Conservation (phyloP, 2,888 invertebrate genomes). For the Megaustenia siamemsis region DNA sequence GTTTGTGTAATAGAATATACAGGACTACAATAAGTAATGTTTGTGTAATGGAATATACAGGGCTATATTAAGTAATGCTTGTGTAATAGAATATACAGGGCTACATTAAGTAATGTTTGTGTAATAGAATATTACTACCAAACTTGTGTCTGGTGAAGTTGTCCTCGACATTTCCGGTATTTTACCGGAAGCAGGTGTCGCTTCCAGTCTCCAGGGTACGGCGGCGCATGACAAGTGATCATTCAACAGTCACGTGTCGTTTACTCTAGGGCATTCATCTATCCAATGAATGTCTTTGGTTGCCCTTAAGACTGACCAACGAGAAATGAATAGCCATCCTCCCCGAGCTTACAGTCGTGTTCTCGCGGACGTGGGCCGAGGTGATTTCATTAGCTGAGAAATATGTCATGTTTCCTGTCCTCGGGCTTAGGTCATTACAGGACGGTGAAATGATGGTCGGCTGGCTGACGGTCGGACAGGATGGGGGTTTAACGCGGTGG, state of each 20-base stretch:
- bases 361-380: neutral
- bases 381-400: neutral
- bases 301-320: neutral
- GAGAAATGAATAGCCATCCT: neutral
- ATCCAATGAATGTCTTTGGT: neutral
- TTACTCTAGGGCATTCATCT: neutral
- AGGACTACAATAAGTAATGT: too few relatives aligned
- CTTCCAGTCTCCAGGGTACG: neutral
- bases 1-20: too few relatives aligned
- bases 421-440: neutral
- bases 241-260: constrained; percentile 1
- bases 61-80: too few relatives aligned
- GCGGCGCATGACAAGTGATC: neutral
- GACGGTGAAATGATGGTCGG: neutral
- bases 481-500: too few relatives aligned
- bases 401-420: neutral
- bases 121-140: too few relatives aligned
- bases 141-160: too few relatives aligned
- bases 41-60: too few relatives aligned
- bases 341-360: neutral
- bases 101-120: too few relatives aligned
- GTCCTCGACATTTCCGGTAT: neutral
- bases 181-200: neutral
- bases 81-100: too few relatives aligned
- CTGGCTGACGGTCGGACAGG: too few relatives aligned